These are phyloP conservation scores for Stenotaenia linearis DNA, from an alignment of 2,888 invertebrate species.

Conservation along the genomic window DNA sequence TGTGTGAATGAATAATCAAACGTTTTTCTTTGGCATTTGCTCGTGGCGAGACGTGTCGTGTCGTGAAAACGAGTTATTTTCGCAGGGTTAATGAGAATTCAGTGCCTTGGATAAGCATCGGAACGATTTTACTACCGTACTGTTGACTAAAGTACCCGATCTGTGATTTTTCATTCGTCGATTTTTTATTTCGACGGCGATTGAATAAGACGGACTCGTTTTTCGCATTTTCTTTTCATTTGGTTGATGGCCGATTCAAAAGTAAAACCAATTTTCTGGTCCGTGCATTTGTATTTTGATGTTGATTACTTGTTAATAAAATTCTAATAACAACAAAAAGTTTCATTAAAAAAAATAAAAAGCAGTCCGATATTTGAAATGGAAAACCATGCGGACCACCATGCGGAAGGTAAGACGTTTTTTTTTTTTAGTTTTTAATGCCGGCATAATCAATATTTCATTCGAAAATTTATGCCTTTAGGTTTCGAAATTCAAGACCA, in stretches of 20 bases:
- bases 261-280: slow-evolving; percentile 23
- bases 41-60: not conserved
- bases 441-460: too few species aligned
- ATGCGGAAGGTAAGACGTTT: too few species aligned
- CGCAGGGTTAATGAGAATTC: slow-evolving; percentile 18
- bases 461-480: too few species aligned
- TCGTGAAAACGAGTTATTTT: not conserved
- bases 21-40: not conserved
- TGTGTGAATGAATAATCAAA: not conserved
- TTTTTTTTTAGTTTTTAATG: too few species aligned
- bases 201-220: not conserved
- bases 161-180: slow-evolving; percentile 7
- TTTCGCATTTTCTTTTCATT: not conserved
- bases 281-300: slow-evolving; percentile 21
- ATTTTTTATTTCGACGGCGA: not conserved
- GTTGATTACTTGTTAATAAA: slow-evolving; percentile 23
- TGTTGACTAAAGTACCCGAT: slow-evolving; percentile 1
- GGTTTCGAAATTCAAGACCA: too few species aligned
- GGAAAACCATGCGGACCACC: too few species aligned
- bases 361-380: too few species aligned
- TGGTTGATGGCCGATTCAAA: not conserved
- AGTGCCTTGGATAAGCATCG: slow-evolving; percentile 12
- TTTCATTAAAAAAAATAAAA: too few species aligned
- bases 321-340: slow-evolving; percentile 19
- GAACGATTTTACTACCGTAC: not conserved